These are phyloP conservation scores for Clarias batrachus DNA, from an alignment of 2,113 vertebrate species.

Conservation along the genomic window DNA sequence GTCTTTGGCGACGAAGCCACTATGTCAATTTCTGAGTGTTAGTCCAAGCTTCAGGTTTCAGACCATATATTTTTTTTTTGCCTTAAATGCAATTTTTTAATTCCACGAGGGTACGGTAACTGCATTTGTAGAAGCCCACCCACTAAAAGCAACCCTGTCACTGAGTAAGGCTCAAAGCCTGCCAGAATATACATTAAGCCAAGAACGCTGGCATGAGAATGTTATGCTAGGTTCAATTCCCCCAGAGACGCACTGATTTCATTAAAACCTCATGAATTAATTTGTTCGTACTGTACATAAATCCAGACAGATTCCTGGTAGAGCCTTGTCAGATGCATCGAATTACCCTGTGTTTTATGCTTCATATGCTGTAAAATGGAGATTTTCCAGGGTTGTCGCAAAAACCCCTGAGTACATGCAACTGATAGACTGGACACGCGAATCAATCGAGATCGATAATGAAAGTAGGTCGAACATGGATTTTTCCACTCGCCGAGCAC, in stretches of 20 bases:
- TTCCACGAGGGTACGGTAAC: neutral
- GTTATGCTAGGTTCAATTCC: constrained; percentile 10
- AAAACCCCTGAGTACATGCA: neutral
- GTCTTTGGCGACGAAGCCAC: neutral
- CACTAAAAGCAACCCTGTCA: constrained; percentile 5
- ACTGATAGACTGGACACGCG: neutral
- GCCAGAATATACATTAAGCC: constrained; percentile 29
- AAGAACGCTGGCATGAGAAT: constrained; percentile 6
- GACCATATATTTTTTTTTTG: neutral
- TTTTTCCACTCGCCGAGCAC: constrained; percentile 7
- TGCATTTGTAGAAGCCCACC: constrained; percentile 4
- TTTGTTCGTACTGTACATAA: constrained; percentile 37
- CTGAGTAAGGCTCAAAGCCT: neutral
- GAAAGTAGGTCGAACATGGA: constrained; percentile 34
- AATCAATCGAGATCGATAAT: constrained; percentile 16
- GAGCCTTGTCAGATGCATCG: constrained; percentile 23
- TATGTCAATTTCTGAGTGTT: neutral
- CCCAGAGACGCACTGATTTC: constrained; percentile 27
- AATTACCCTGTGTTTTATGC: neutral
- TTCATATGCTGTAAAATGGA: constrained; percentile 15
- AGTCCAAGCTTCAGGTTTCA: constrained; percentile 12
- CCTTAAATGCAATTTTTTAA: neutral
- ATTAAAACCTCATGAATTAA: constrained; percentile 49
- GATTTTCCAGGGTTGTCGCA: neutral
- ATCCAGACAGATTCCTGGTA: constrained; percentile 7